Conservation (phyloP, 2,113 vertebrate genomes). For the Pelvicachromis taeniatus region DNA sequence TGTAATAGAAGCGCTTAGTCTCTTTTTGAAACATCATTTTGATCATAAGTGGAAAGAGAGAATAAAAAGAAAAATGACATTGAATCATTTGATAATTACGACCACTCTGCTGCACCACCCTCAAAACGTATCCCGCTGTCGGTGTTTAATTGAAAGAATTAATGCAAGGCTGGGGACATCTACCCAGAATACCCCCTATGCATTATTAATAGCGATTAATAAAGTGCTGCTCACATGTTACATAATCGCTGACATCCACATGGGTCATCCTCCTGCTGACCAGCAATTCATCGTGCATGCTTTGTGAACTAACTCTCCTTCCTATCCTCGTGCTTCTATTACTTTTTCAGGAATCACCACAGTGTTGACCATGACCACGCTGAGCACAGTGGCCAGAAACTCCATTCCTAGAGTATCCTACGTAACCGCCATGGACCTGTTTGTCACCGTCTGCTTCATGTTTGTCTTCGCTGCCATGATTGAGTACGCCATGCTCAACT, state of each 20-base stretch:
- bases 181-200: slow-evolving; percentile 18
- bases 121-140: not conserved
- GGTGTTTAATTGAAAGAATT: not conserved
- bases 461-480: slow-evolving; percentile 97
- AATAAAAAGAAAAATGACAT: not conserved
- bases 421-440: slow-evolving; percentile 95
- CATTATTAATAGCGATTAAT: slow-evolving; percentile 26
- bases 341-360: slow-evolving; percentile 87
- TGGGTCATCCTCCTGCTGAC: not conserved
- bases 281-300: not conserved
- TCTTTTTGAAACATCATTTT: not conserved
- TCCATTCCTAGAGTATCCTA: slow-evolving; percentile 94
- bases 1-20: not conserved
- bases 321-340: not conserved
- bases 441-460: slow-evolving; percentile 95
- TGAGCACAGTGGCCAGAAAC: slow-evolving; percentile 93
- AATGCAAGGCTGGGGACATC: not conserved
- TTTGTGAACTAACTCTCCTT: not conserved
- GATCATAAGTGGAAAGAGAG: not conserved
- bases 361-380: slow-evolving; percentile 95
- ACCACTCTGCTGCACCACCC: not conserved
- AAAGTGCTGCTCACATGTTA: not conserved
- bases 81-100: not conserved
- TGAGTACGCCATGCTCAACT: slow-evolving; percentile 96
- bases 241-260: not conserved